phyloP scores from a whole-genome alignment of 2,797 vertebrate genomes.

The Scolopax rusticola region DNA sequence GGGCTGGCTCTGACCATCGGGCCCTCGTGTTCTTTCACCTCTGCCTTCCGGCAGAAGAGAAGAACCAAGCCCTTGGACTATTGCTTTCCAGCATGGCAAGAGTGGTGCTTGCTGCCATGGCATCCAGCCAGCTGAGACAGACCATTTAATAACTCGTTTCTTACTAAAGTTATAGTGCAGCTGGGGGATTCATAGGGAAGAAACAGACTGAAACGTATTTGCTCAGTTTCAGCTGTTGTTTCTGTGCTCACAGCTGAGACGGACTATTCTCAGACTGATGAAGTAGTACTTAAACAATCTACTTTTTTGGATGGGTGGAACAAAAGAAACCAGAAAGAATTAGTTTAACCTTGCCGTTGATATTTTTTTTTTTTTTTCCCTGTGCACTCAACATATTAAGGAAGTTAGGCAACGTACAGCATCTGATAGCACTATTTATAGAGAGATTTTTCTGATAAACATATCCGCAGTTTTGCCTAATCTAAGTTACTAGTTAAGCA shows the following conservation, averaged over 20 bases:
- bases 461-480: not conserved
- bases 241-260: not conserved
- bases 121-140: not conserved
- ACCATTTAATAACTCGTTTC: not conserved
- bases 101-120: not conserved
- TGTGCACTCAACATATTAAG: not conserved
- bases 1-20: not conserved
- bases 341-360: not conserved
- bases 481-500: not conserved
- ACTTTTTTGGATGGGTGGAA: not conserved
- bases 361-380: not conserved
- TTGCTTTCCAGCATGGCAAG: not conserved
- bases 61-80: not conserved
- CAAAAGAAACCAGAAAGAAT: not conserved
- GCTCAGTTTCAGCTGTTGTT: not conserved
- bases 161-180: not conserved
- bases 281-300: not conserved
- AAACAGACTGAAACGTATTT: not conserved
- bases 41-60: not conserved
- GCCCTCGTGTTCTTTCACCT: not conserved
- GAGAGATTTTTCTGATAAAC: not conserved
- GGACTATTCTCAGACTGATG: not conserved
- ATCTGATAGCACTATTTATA: not conserved
- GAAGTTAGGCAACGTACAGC: not conserved
- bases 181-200: not conserved